Evolutionary conservation across 2,113 vertebrate genomes (phyloP).

Genomic region (Pedetes capensis): DNA sequence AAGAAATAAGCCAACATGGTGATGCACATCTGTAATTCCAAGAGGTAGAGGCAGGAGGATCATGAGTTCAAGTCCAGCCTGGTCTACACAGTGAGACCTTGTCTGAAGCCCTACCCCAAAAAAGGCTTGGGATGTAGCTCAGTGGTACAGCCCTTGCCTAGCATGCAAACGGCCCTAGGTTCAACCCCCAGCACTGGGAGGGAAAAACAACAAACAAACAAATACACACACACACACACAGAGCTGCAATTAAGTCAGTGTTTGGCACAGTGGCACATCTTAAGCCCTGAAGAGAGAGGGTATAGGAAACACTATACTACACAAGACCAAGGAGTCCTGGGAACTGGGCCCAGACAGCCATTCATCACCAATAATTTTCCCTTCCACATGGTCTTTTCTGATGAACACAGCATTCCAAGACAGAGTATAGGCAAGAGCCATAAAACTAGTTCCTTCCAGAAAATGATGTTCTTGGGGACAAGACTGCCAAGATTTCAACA

Average conservation of each 20-base stretch:
- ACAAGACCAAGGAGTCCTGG: background rate
- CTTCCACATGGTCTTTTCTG: background rate
- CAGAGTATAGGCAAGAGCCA: rapidly evolving
- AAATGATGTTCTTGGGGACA: background rate
- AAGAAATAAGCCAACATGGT: background rate
- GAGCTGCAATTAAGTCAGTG: background rate
- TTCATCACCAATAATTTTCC: background rate
- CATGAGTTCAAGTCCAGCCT: too few species aligned
- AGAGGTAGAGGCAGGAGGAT: too few species aligned
- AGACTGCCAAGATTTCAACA: background rate
- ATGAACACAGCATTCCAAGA: background rate
- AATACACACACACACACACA: too few species aligned
- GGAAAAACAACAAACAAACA: too few species aligned
- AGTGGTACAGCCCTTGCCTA: too few species aligned
- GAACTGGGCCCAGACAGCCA: background rate
- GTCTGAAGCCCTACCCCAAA: too few species aligned
- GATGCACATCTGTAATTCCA: too few species aligned
- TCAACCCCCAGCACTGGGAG: too few species aligned
- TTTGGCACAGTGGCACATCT: background rate
- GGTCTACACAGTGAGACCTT: too few species aligned
- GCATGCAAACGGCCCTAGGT: too few species aligned
- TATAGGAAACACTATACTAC: background rate
- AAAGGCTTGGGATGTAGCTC: too few species aligned
- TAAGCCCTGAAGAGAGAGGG: background rate
- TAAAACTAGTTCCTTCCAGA: background rate